These are phyloP conservation scores for Venustaconcha ellipsiformis DNA, from an alignment of 1,140 invertebrate species.

Conservation along the genomic window DNA sequence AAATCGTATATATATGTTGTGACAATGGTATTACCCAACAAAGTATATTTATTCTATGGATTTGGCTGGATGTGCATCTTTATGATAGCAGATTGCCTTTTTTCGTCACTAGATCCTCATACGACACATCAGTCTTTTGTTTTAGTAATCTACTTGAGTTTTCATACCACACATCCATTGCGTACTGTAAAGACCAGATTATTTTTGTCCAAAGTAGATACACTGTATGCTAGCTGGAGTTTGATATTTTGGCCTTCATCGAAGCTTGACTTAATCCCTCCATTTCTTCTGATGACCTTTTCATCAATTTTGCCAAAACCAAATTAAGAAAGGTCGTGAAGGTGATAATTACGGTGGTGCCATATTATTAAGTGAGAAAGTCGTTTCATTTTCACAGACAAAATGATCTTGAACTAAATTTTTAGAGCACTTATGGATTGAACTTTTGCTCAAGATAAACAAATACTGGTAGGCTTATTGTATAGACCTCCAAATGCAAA, in stretches of 20 bases:
- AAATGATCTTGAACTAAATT: conserved; percentile 5
- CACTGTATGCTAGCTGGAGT: conserved; percentile 8
- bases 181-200: conserved; percentile 15
- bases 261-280: conserved; percentile 12
- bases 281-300: not conserved
- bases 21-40: too few species aligned
- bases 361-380: conserved; percentile 5
- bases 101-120: too few species aligned
- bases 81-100: too few species aligned
- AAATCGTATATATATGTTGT: too few species aligned
- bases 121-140: not conserved
- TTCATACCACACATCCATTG: conserved; percentile 1
- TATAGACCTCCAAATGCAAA: conserved; percentile 1
- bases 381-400: not conserved
- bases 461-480: not conserved
- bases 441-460: not conserved
- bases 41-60: too few species aligned
- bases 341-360: not conserved
- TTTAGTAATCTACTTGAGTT: not conserved
- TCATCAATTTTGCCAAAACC: not conserved
- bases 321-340: not conserved
- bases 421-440: conserved; percentile 7
- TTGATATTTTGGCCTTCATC: conserved; percentile 11
- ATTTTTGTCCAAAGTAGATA: not conserved
- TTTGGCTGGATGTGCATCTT: too few species aligned